A percentile compares a stretch with the other conserved stretches of the same genome.
Evolutionary conservation across 2,888 invertebrate genomes (phyloP).

Genomic region (Didymodactylos carnosus): DNA sequence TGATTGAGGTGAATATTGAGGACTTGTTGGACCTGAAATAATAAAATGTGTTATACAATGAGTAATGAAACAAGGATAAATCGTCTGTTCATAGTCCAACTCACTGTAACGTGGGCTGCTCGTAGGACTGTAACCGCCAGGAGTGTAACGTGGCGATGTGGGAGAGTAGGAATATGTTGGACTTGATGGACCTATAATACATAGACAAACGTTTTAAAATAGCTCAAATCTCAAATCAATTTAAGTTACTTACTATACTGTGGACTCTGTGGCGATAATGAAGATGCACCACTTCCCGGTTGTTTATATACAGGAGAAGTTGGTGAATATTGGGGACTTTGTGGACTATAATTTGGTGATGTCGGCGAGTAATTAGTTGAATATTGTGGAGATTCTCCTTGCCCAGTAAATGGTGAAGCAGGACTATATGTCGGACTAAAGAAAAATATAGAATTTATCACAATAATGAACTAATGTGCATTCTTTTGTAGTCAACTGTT

Average conservation of each 20-base stretch:
- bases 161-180: conserved; percentile 32
- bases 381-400: too few relatives aligned
- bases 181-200: conserved; percentile 18
- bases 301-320: conserved; percentile 50
- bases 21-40: neutral
- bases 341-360: conserved; percentile 33
- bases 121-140: too few relatives aligned
- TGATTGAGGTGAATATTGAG: neutral
- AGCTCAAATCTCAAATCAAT: neutral
- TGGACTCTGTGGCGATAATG: conserved; percentile 34
- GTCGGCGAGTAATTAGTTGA: conserved; percentile 16
- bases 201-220: too few relatives aligned
- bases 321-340: conserved; percentile 23
- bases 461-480: too few relatives aligned
- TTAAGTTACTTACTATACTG: conserved; percentile 18
- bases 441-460: too few relatives aligned
- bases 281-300: conserved; percentile 18
- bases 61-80: too few relatives aligned
- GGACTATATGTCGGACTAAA: conserved; percentile 42
- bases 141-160: neutral
- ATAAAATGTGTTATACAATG: too few relatives aligned
- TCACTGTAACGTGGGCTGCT: too few relatives aligned
- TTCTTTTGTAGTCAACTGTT: too few relatives aligned
- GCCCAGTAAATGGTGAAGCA: conserved; percentile 37
- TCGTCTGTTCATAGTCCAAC: too few relatives aligned